phyloP scores from a whole-genome alignment of 1,140 invertebrate genomes.

The Cryptotermes secundus region DNA sequence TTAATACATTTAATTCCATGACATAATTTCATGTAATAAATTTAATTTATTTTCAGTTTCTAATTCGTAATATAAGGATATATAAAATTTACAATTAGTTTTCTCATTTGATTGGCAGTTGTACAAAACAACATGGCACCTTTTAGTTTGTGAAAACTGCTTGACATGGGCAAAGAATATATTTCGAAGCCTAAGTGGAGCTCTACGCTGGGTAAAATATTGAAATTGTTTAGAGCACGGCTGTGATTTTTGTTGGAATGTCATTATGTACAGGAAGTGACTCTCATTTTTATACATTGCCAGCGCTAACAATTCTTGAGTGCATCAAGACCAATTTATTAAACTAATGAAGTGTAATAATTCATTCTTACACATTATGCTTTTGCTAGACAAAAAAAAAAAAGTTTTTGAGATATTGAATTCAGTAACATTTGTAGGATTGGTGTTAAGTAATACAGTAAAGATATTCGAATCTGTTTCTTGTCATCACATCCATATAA shows the following conservation, averaged over 20 bases:
- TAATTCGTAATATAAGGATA: neutral
- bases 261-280: neutral
- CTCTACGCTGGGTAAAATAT: slow-evolving; percentile 17
- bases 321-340: too few species aligned
- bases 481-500: too few species aligned
- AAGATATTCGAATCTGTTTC: too few species aligned
- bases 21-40: neutral
- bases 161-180: slow-evolving; percentile 21
- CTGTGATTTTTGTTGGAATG: neutral
- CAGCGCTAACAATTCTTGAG: too few species aligned
- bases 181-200: neutral
- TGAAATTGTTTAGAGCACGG: neutral
- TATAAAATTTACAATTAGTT: neutral
- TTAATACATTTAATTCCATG: neutral
- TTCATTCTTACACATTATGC: too few species aligned
- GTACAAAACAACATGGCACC: slow-evolving; percentile 23
- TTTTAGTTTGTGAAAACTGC: slow-evolving; percentile 1
- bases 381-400: too few species aligned
- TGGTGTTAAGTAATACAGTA: too few species aligned
- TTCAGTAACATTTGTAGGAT: too few species aligned
- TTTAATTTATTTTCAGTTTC: neutral
- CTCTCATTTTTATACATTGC: too few species aligned
- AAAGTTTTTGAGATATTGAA: too few species aligned
- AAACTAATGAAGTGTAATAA: too few species aligned
- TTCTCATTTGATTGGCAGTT: slow-evolving; percentile 19